Evolutionary conservation across 1,140 invertebrate species (phyloP).

Genomic region (Microplitis demolitor): DNA sequence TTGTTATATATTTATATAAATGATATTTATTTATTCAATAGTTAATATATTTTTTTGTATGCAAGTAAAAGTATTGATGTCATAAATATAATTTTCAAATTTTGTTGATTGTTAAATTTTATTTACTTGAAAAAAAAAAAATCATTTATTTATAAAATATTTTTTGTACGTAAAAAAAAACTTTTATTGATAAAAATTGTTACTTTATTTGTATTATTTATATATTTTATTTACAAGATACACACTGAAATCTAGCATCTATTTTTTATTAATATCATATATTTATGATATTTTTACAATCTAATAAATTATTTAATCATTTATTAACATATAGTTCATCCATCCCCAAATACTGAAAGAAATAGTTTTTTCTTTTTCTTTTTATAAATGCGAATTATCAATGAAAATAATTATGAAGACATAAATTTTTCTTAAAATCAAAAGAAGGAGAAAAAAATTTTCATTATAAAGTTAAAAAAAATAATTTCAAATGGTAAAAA

Average conservation of each 20-base stretch:
- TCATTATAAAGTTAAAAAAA: background rate
- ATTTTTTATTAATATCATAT: conserved; percentile 7
- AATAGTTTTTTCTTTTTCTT: background rate
- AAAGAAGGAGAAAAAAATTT: too few species aligned
- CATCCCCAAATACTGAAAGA: background rate
- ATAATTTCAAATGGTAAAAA: background rate
- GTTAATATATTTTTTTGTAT: conserved; percentile 23
- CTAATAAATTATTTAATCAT: conserved; percentile 24
- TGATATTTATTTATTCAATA: conserved; percentile 36
- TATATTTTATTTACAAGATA: conserved; percentile 27
- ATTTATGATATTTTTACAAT: conserved; percentile 10
- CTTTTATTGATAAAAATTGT: background rate
- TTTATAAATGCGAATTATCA: too few species aligned
- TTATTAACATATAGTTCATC: conserved; percentile 7
- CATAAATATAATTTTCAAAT: too few species aligned
- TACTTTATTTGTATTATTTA: conserved; percentile 5
- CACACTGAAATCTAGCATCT: background rate
- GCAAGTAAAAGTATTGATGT: background rate
- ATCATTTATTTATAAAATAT: background rate
- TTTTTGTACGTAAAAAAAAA: background rate
- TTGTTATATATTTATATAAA: conserved; percentile 28
- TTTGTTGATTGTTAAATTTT: too few species aligned
- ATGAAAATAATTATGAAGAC: too few species aligned
- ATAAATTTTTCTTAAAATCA: too few species aligned
- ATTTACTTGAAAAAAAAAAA: too few species aligned